Evolutionary conservation across 2,113 vertebrate genomes (phyloP).

Genomic region (Psettodes erumei): DNA sequence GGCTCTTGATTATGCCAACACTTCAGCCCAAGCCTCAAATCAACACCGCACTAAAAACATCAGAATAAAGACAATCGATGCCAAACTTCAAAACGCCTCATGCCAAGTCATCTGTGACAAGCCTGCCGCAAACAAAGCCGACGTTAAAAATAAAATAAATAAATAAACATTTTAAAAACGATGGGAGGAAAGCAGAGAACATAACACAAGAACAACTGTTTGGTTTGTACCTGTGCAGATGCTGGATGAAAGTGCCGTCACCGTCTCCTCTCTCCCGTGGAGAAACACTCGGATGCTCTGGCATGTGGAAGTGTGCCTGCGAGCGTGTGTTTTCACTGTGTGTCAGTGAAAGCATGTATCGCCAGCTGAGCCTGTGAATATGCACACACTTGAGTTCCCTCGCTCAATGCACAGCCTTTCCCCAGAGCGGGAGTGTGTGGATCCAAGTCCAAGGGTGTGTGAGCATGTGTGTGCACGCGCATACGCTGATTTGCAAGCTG

Average conservation of each 20-base stretch:
- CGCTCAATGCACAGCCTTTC: conserved; percentile 63
- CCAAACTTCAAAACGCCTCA: conserved; percentile 45
- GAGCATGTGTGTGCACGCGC: conserved; percentile 35
- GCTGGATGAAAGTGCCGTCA: conserved; percentile 37
- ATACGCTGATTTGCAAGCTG: conserved; percentile 63
- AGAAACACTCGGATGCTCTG: conserved; percentile 56
- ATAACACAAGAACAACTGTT: conserved; percentile 17
- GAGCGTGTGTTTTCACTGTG: conserved; percentile 50
- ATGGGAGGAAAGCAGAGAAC: conserved; percentile 5
- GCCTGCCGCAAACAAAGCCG: conserved; percentile 15
- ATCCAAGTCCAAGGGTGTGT: conserved; percentile 31
- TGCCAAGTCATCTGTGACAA: conserved; percentile 11
- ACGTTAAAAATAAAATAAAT: background rate
- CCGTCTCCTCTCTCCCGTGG: conserved; percentile 39
- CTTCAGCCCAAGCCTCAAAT: conserved; percentile 17
- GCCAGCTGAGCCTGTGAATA: conserved; percentile 59
- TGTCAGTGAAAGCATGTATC: conserved; percentile 47
- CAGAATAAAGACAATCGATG: background rate
- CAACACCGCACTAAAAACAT: conserved; percentile 6
- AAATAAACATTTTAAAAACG: no score
- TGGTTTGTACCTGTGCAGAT: conserved; percentile 73
- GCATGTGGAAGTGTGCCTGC: conserved; percentile 57
- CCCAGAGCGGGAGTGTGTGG: conserved; percentile 47
- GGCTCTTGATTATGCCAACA: background rate
- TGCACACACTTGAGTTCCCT: conserved; percentile 56